These are phyloP conservation scores for Heliocidaris tuberculata DNA, from an alignment of 35 echinoderm and acorn worm species.

Conservation along the genomic window DNA sequence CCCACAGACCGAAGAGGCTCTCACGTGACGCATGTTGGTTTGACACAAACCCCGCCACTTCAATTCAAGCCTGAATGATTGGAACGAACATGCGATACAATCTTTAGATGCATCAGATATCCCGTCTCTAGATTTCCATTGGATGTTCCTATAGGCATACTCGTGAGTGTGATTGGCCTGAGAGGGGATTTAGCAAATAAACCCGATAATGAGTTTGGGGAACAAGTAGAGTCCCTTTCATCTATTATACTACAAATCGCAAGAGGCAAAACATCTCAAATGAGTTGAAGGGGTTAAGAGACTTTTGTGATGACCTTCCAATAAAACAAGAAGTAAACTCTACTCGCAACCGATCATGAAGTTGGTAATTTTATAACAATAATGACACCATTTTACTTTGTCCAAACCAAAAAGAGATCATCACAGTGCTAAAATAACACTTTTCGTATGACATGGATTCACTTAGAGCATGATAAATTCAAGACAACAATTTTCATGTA, in stretches of 20 bases:
- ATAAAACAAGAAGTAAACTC: too few relatives aligned
- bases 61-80: neutral
- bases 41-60: neutral
- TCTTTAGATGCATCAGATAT: neutral
- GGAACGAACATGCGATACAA: neutral
- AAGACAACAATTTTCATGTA: too few relatives aligned
- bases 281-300: too few relatives aligned
- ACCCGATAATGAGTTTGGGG: neutral
- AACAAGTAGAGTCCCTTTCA: neutral
- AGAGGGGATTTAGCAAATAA: constrained; percentile 10
- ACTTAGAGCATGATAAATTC: too few relatives aligned
- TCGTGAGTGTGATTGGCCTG: neutral
- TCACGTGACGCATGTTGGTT: neutral
- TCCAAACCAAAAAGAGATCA: too few relatives aligned
- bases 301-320: too few relatives aligned
- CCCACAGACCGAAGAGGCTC: neutral
- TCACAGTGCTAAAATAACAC: too few relatives aligned
- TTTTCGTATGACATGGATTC: too few relatives aligned
- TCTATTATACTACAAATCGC: neutral
- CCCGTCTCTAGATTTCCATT: neutral
- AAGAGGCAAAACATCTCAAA: neutral
- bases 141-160: neutral
- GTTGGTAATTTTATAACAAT: too few relatives aligned
- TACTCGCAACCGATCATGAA: too few relatives aligned
- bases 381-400: too few relatives aligned